Percentiles rank a stretch among this genome's conserved stretches.
Conservation (phyloP, 2,888 invertebrate species). For the Athripsodes cinereus region DNA sequence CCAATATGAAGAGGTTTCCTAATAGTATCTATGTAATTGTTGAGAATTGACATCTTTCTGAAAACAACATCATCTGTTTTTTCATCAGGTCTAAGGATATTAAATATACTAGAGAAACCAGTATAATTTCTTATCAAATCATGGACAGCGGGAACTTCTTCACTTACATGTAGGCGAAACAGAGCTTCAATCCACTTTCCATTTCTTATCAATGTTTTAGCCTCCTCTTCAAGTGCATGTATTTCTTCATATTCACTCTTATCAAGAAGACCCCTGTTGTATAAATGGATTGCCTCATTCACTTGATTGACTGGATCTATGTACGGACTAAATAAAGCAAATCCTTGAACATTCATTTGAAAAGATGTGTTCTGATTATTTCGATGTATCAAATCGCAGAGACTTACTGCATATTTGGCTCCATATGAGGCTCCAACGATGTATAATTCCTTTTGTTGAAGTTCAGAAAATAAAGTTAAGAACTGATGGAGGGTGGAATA, state of each 20-base stretch:
- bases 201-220: conserved; percentile 35
- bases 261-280: not conserved
- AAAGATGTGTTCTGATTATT: conserved; percentile 31
- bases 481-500: conserved; percentile 75
- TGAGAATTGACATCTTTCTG: no score
- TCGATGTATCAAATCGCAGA: conserved; percentile 66
- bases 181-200: conserved; percentile 28
- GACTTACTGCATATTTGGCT: conserved; percentile 71
- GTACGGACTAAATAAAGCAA: not conserved
- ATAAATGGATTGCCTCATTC: not conserved
- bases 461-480: conserved; percentile 73
- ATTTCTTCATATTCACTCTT: not conserved
- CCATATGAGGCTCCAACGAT: conserved; percentile 88
- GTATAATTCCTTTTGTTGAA: conserved; percentile 71
- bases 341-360: not conserved
- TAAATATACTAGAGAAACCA: no score
- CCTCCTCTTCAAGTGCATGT: not conserved
- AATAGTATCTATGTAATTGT: no score
- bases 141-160: conserved; percentile 37
- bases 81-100: no score
- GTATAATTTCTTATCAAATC: conserved; percentile 36
- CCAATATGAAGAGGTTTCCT: no score
- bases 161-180: not conserved
- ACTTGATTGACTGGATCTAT: not conserved
- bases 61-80: conserved; percentile 27